Percentiles rank a stretch among this genome's conserved stretches.
These are phyloP conservation scores for Amitus sp. DNA, from an alignment of 2,888 invertebrate genomes.

Conservation along the genomic window DNA sequence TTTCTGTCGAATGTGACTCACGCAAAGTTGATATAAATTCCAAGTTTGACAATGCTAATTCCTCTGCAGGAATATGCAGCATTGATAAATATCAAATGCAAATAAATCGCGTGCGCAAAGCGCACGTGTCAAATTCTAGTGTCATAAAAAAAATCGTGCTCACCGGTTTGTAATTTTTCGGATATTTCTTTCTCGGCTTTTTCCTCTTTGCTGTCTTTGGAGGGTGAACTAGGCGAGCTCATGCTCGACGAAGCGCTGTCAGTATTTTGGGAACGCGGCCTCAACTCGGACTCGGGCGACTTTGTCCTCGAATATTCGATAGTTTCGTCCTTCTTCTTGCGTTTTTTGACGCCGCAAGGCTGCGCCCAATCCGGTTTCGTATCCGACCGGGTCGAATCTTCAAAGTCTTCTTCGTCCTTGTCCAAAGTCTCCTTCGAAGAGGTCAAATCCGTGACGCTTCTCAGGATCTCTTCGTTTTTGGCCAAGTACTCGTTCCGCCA, in stretches of 20 bases:
- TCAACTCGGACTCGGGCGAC: constrained; percentile 56
- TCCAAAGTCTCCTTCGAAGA: constrained; percentile 42
- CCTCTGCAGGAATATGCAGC: too few species aligned
- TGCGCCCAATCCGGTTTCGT: constrained; percentile 59
- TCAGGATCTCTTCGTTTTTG: constrained; percentile 58
- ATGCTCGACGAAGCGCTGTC: constrained; percentile 61
- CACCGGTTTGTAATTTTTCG: constrained; percentile 60
- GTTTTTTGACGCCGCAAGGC: constrained; percentile 50
- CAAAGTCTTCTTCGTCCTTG: constrained; percentile 38
- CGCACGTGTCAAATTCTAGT: too few species aligned
- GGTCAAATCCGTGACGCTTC: constrained; percentile 50
- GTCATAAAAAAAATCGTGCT: constrained; percentile 19
- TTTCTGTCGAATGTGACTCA: too few species aligned
- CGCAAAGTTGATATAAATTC: too few species aligned
- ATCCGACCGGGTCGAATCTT: constrained; percentile 49
- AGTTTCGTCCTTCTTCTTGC: constrained; percentile 48
- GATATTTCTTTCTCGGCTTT: constrained; percentile 60
- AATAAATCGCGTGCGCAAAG: too few species aligned
- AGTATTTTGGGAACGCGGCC: constrained; percentile 55
- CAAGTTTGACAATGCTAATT: too few species aligned
- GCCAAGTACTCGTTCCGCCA: constrained; percentile 62
- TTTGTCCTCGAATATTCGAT: constrained; percentile 41
- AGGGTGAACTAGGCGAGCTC: constrained; percentile 61
- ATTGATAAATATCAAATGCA: too few species aligned
- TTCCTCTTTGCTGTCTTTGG: constrained; percentile 61